A percentile compares a stretch with the other conserved stretches of the same genome.
Evolutionary conservation across 2,888 invertebrate species (phyloP).

Genomic region (Perdita meconis): DNA sequence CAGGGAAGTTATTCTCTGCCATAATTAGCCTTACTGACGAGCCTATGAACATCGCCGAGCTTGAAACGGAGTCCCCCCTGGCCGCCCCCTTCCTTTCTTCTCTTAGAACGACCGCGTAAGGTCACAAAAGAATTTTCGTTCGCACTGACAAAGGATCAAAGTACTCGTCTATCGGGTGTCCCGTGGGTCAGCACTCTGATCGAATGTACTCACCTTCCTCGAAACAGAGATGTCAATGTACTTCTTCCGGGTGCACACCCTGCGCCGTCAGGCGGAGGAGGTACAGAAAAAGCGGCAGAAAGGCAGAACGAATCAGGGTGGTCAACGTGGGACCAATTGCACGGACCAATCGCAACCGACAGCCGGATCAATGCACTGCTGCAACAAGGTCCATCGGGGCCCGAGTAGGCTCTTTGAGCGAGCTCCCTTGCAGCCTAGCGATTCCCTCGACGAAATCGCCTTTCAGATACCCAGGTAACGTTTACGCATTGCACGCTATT

Average conservation of each 20-base stretch:
- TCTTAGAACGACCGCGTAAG: not conserved
- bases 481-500: conserved; percentile 29
- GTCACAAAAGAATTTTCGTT: conserved; percentile 17
- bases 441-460: conserved; percentile 96
- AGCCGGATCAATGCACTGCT: conserved; percentile 83
- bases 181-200: conserved; percentile 43
- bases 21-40: not conserved
- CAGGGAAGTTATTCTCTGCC: too few relatives aligned
- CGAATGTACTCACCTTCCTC: conserved; percentile 43
- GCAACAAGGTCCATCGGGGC: conserved; percentile 86
- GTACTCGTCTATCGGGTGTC: not conserved
- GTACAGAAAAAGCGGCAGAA: conserved; percentile 87
- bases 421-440: conserved; percentile 93
- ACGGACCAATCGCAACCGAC: conserved; percentile 82
- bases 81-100: not conserved
- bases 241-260: conserved; percentile 97
- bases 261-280: conserved; percentile 93
- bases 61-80: not conserved
- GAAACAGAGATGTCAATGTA: conserved; percentile 94
- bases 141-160: not conserved
- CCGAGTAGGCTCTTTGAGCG: conserved; percentile 94
- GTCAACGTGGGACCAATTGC: conserved; percentile 81
- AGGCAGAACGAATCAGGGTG: conserved; percentile 77
- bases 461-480: conserved; percentile 95
- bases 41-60: not conserved